Base-by-base conservation (phyloP, 2,797 vertebrate species). In the Leptatherina wallacei region DNA sequence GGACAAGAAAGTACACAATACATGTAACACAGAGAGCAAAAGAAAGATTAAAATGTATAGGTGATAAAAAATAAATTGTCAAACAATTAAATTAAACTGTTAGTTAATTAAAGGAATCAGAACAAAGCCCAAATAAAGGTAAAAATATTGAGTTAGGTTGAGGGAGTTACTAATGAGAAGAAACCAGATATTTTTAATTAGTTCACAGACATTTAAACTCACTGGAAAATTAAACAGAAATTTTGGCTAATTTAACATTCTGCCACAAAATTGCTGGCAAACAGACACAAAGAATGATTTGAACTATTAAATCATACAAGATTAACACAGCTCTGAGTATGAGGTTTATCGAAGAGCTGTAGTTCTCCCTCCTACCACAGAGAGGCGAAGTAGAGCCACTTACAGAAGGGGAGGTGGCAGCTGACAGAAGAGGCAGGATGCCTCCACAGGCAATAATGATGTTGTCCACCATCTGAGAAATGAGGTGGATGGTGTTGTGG, bases 401-500 rank as follows among this genome's bases (percentile, higher is more conserved):
- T 97, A 99, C 97, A 88, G 97, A 98, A 77, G 98, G 98, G n/a
- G 98, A 98, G 73, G 98, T 97, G 87, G 98, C 98, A 0, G 98
- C 98, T 6, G 98, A 99, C 72, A 99, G 94, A 81, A 99, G 94
- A 55, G 98, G 98, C 71, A 99, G 94, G 90, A 99, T 99, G 89
- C 98, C 98, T 93, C 98, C 98, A 74, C 98, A 99, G 91, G 98
- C 98, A 71, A 99, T 99, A 93, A 99, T 99, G 92, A 99, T 98
- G 94, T 99, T 99, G 94, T 99, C 98, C 89, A 99, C 98, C 98
- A 99, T 99, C 94, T 99, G 98, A 85, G 98, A 99, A 92, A 99
- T 99, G 91, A 99, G 97, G 94, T 99, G 98, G 91, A 99, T 99
- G 66, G 98, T 99, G 94, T 99, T 99, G 94, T 99, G 98, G 84